phyloP scores from a whole-genome alignment of 2,113 vertebrate genomes.

The Herpetotheres cachinnans region DNA sequence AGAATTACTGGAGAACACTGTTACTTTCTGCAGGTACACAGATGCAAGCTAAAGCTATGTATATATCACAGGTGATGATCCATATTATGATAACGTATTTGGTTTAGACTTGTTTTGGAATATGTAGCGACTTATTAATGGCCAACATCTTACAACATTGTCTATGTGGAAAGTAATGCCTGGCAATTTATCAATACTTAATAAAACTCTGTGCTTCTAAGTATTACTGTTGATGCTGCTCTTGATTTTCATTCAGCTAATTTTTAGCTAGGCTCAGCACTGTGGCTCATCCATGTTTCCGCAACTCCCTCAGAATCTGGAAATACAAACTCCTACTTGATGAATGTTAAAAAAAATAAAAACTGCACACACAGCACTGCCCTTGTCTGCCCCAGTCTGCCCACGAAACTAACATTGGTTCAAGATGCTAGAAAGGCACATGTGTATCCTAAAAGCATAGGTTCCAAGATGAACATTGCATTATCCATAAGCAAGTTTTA shows the following conservation, averaged over 20 bases:
- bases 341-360: background rate
- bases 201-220: background rate
- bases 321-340: background rate
- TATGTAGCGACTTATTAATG: background rate
- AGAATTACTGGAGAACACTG: background rate
- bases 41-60: background rate
- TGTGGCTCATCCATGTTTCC: background rate
- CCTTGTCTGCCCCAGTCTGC: background rate
- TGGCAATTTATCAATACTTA: background rate
- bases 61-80: background rate
- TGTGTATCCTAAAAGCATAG: background rate
- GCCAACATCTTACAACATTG: background rate
- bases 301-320: background rate
- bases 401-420: background rate
- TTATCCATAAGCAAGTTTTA: background rate
- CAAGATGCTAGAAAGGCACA: background rate
- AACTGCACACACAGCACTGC: background rate
- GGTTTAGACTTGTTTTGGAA: background rate
- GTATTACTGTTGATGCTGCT: background rate
- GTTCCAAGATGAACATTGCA: background rate
- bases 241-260: background rate
- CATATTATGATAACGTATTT: background rate
- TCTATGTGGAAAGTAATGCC: background rate
- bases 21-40: background rate
- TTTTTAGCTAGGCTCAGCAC: slow-evolving; percentile 28